Conservation (phyloP, 1,140 invertebrate genomes). For the Thaumetopoea pityocampa region DNA sequence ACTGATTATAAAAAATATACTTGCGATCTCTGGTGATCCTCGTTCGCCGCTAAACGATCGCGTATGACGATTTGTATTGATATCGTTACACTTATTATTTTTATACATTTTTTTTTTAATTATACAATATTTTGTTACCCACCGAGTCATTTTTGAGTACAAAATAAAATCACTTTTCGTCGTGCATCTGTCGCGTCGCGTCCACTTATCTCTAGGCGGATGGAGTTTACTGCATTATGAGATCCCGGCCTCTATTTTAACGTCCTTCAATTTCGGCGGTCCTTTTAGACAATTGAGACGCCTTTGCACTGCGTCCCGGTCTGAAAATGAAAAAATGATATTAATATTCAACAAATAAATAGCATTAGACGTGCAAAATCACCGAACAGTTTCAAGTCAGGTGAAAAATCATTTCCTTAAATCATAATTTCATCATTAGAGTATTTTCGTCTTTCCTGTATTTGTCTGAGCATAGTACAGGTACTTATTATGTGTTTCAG, state of each 20-base stretch:
- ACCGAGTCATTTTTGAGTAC: slow-evolving; percentile 59
- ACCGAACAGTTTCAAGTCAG: too few species aligned
- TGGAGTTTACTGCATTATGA: slow-evolving; percentile 59
- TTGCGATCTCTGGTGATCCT: slow-evolving; percentile 66
- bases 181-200: slow-evolving; percentile 50
- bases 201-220: slow-evolving; percentile 49
- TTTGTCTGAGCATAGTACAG: too few species aligned
- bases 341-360: not conserved
- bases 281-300: slow-evolving; percentile 66
- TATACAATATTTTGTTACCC: slow-evolving; percentile 43
- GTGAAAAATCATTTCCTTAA: too few species aligned
- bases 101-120: slow-evolving; percentile 57
- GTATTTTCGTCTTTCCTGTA: too few species aligned
- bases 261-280: slow-evolving; percentile 65
- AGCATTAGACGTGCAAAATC: too few species aligned
- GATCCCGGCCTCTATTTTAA: slow-evolving; percentile 66
- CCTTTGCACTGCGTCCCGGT: slow-evolving; percentile 66
- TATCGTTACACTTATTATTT: slow-evolving; percentile 62
- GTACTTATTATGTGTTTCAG: too few species aligned
- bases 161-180: slow-evolving; percentile 74
- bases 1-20: slow-evolving; percentile 70
- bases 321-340: slow-evolving; percentile 31
- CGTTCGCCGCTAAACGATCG: slow-evolving; percentile 44
- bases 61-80: slow-evolving; percentile 47
- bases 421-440: too few species aligned